phyloP scores from a whole-genome alignment of 2,888 invertebrate genomes.

The Idaea biselata region DNA sequence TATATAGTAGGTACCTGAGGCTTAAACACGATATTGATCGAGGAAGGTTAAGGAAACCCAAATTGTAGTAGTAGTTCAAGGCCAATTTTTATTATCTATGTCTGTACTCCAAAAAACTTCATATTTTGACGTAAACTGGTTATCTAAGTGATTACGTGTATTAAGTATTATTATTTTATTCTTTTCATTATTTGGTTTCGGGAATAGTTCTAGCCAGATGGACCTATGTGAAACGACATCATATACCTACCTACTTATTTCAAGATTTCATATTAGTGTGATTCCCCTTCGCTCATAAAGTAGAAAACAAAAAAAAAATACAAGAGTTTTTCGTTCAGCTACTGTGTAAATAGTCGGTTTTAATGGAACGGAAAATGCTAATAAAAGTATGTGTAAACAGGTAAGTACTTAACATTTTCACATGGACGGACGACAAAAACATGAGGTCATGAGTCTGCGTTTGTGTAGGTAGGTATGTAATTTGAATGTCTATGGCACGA shows the following conservation, averaged over 20 bases:
- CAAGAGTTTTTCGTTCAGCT: too few relatives aligned
- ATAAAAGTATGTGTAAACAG: neutral
- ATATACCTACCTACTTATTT: too few relatives aligned
- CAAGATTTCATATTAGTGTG: too few relatives aligned
- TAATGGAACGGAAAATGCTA: neutral
- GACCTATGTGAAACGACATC: neutral
- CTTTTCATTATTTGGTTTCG: too few relatives aligned
- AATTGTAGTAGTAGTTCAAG: neutral
- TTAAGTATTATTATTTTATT: too few relatives aligned
- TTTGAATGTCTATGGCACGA: neutral
- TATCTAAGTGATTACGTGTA: too few relatives aligned
- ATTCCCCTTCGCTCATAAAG: too few relatives aligned
- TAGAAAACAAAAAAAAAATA: too few relatives aligned
- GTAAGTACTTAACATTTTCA: neutral
- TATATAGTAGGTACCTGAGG: neutral
- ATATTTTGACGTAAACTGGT: neutral
- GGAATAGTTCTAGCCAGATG: neutral
- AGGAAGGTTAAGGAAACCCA: neutral
- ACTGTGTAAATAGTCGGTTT: neutral
- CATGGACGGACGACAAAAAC: neutral
- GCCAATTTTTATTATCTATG: neutral
- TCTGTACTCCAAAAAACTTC: neutral
- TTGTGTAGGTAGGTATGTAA: neutral
- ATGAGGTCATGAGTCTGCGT: neutral
- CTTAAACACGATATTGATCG: neutral